These are phyloP conservation scores for Dynastes tityus DNA, from an alignment of 2,888 invertebrate species.

Conservation along the genomic window DNA sequence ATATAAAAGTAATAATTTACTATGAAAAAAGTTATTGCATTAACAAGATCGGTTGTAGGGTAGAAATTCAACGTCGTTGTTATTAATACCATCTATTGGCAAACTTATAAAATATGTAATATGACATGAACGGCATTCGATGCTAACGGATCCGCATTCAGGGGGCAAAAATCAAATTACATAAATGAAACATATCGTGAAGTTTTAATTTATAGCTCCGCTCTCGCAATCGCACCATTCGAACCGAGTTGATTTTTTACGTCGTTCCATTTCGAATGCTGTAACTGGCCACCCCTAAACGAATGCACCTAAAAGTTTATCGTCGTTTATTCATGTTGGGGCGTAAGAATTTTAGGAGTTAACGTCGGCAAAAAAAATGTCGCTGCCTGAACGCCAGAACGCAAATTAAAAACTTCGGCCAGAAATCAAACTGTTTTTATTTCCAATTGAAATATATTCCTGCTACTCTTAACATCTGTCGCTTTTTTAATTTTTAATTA, in stretches of 20 bases:
- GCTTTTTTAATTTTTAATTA: slow-evolving; percentile 57
- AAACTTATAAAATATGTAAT: slow-evolving; percentile 68
- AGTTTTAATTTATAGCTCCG: slow-evolving; percentile 69
- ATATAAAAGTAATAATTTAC: slow-evolving; percentile 42
- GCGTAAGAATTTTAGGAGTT: slow-evolving; percentile 62
- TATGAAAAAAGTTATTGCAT: slow-evolving; percentile 48
- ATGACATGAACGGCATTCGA: slow-evolving; percentile 63
- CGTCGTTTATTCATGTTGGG: slow-evolving; percentile 64
- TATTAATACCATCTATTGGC: slow-evolving; percentile 66
- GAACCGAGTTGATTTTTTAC: slow-evolving; percentile 59
- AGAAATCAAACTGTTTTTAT: slow-evolving; percentile 58
- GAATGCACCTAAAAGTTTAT: slow-evolving; percentile 68
- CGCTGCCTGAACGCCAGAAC: slow-evolving; percentile 62
- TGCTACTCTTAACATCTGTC: slow-evolving; percentile 48
- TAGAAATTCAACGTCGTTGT: slow-evolving; percentile 58
- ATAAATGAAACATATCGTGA: slow-evolving; percentile 71
- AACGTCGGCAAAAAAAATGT: slow-evolving; percentile 64
- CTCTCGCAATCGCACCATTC: slow-evolving; percentile 62
- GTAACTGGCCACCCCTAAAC: slow-evolving; percentile 63
- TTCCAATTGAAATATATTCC: slow-evolving; percentile 55
- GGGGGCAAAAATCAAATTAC: slow-evolving; percentile 70
- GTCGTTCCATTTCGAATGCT: slow-evolving; percentile 58
- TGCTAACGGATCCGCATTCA: slow-evolving; percentile 60
- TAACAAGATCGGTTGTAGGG: slow-evolving; percentile 49
- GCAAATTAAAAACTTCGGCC: slow-evolving; percentile 66